Evolutionary conservation across 2,797 vertebrate species (phyloP).

Genomic region (Dendrocincla tyrannina): DNA sequence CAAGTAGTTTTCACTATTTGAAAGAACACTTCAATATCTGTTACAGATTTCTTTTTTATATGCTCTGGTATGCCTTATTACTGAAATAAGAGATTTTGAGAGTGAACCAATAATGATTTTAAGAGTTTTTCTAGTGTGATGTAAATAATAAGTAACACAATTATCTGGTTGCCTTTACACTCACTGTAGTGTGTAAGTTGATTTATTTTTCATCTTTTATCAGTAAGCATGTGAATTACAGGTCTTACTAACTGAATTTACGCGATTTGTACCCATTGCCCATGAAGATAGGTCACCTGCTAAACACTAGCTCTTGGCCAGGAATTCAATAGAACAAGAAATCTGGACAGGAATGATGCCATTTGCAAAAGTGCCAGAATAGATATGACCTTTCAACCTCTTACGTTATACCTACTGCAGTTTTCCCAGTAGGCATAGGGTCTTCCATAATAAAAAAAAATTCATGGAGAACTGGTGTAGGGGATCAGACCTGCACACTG

Average conservation of each 20-base stretch:
- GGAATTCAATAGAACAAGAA: background rate
- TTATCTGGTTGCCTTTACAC: background rate
- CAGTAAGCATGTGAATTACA: background rate
- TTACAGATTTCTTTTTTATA: background rate
- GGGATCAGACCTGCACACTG: background rate
- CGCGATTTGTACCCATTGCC: background rate
- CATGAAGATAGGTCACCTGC: background rate
- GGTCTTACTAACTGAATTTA: background rate
- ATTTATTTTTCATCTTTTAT: background rate
- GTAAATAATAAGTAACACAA: background rate
- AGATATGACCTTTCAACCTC: background rate
- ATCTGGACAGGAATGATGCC: background rate
- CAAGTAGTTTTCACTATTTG: background rate
- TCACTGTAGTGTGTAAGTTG: background rate
- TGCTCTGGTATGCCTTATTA: background rate
- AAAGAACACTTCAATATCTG: background rate
- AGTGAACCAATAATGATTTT: background rate
- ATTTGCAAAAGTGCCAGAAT: background rate
- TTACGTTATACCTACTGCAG: accelerated
- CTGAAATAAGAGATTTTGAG: background rate
- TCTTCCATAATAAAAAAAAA: background rate
- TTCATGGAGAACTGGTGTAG: background rate
- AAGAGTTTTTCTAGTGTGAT: background rate
- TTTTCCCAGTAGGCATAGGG: background rate
- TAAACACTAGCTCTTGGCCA: background rate